Conservation (phyloP, 2,888 invertebrate genomes). For the Oasisia sp. region DNA sequence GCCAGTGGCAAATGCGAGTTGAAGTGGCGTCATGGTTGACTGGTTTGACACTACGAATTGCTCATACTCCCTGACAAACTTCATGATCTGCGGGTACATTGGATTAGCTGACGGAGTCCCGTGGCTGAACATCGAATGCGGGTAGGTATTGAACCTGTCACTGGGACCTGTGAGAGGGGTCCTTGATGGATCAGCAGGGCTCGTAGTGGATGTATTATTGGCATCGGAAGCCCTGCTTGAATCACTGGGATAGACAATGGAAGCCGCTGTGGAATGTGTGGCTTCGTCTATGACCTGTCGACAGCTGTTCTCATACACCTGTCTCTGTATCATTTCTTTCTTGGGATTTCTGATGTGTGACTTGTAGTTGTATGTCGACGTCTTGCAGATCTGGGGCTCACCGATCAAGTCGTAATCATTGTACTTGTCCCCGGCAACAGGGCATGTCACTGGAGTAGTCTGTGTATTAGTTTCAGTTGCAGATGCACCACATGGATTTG, state of each 20-base stretch:
- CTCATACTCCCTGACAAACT: neutral
- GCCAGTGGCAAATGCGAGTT: neutral
- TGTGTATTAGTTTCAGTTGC: neutral
- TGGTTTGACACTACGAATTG: neutral
- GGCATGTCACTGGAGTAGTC: neutral
- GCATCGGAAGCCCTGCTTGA: neutral
- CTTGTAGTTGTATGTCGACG: neutral
- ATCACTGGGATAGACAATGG: neutral
- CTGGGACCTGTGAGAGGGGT: neutral
- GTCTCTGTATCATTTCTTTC: constrained; percentile 1
- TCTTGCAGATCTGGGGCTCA: neutral
- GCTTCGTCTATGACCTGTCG: neutral
- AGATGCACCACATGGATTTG: neutral
- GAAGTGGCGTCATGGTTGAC: neutral
- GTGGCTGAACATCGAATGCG: neutral
- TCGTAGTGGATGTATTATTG: neutral
- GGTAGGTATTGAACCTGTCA: neutral
- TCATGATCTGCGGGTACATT: neutral
- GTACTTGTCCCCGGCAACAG: neutral
- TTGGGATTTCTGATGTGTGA: neutral
- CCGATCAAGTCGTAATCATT: neutral
- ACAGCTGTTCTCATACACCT: neutral
- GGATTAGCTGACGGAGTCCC: neutral
- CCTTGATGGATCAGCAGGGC: neutral
- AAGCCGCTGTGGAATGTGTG: neutral